Evolutionary conservation across 2,113 vertebrate species (phyloP), one percentile per base, ranked within the genome.

Genomic region (Ranitomeya imitator): DNA sequence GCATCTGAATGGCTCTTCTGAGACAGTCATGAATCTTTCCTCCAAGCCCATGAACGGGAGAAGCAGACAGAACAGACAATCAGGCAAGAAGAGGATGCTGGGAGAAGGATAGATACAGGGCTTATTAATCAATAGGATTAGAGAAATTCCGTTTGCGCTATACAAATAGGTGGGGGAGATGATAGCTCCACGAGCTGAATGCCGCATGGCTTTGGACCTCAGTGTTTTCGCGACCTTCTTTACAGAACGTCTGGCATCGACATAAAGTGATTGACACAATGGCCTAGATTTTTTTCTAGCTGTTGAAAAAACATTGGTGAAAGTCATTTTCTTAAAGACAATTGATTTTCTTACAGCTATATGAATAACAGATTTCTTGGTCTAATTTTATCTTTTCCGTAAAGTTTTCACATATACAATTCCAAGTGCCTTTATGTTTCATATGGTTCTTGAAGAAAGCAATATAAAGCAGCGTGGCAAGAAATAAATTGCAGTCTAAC

Each of bases 41-140:
- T 81, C 63, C 14, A 54, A 23, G 85, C 15, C 23, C 23, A 15
- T 31, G 54, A 81, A 81, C 18, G 61, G 80, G 63, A 81, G 65
- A 60, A 37, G 77, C 86, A 87, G 76, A 54, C 60, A 59, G 60
- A 79, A 54, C 52, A 85, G 85, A 86, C 76, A 79, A 86, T 65
- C 51, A 37, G 77, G 7, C 13, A 14, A 54, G 63, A 37, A 79
- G 15, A 79, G 78, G 77, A 86, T 79, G 76, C 76, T n/a, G 78
- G 61, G 85, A 86, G 9, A 76, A 9, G 67, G 76, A 79, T 18
- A 65, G 77, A 79, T 67, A 79, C 63, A 54, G n/a, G 78, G 85
- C 61, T 65, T 86, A 79, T 86, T 79, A 79, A 86, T 86, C 85
- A 86, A 79, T 86, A 86, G 85, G 85, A 86, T 86, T 86, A 86